A percentile compares a stretch with the other conserved stretches of the same genome.
These are phyloP conservation scores for Mirza zaza DNA, from an alignment of 2,113 vertebrate genomes.

Conservation along the genomic window DNA sequence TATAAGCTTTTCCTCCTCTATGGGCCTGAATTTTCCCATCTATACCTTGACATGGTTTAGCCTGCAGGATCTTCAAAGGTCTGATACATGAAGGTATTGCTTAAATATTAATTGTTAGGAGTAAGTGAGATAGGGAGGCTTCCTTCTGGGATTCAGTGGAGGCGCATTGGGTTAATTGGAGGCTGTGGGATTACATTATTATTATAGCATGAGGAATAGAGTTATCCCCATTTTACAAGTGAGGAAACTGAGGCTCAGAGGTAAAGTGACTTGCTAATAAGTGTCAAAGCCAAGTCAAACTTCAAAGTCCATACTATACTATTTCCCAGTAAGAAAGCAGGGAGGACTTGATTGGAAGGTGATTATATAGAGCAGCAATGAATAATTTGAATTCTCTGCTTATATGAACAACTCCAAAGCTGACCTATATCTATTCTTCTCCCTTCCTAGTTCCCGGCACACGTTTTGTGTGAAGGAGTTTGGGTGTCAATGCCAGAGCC, in stretches of 20 bases:
- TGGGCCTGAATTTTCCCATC: neutral
- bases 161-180: neutral
- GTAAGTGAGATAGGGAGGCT: neutral
- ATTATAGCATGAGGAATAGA: neutral
- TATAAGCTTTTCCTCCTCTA: neutral
- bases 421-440: neutral
- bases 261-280: neutral
- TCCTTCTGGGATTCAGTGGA: neutral
- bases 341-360: neutral
- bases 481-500: neutral
- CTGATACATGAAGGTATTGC: neutral
- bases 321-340: neutral
- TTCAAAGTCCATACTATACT: neutral
- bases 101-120: neutral
- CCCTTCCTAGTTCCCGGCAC: neutral
- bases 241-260: neutral
- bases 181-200: neutral
- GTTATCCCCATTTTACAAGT: neutral
- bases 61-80: neutral
- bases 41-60: neutral
- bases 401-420: neutral
- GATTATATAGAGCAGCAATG: neutral
- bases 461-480: neutral
- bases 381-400: neutral
- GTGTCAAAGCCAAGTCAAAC: neutral